Base-by-base conservation (phyloP, 1,140 invertebrate species). In the Drosophila jambulina region DNA sequence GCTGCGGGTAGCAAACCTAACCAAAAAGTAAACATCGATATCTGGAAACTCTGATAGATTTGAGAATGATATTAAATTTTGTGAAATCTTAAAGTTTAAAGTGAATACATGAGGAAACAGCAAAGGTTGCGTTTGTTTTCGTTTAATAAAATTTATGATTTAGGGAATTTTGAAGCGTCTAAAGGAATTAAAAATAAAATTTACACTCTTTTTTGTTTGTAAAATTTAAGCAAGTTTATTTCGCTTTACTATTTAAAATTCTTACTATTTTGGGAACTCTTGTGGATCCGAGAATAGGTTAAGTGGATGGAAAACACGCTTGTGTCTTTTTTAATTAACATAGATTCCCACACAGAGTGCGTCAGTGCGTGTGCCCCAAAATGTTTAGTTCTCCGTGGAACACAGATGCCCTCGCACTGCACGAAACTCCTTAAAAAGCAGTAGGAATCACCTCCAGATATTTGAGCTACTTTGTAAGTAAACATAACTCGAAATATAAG, bases 311-410 rank as follows among this genome's bases (percentile, higher is more conserved):
- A n/a, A 57, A 23, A 40, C 4, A 40, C 25, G 8, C 10, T 13
- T 29, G 36, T 19, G 48, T 74, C 23, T 40, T 38, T 51, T 59
- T 59, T 13, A 74, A 69, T 60, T 45, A 46, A 36, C 48, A 75
- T 34, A 54, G 36, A 49, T 53, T 59, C 17, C 43, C 25, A n/a
- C 32, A 53, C 38, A 42, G 21, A 43, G 21, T 34, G 38, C 9
- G 6, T 25, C 69, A 49, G 21, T 42, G n/a, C n/a, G n/a, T 40
- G 27, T 27, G 21, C 21, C 27, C 25, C 3, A 34, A 60, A 45
- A 54, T 34, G 10, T 13, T 46, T n/a, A 75, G 71, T 74, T 74
- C 8, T 25, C 8, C n/a, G 10, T 42, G 13, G 6, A 61, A 62
- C 13, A 21, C 34, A 32, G 46, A 25, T 17, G 56, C 19, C 29